These are phyloP conservation scores for Daptonema setosum DNA, from an alignment of 2,888 invertebrate species.

Conservation along the genomic window DNA sequence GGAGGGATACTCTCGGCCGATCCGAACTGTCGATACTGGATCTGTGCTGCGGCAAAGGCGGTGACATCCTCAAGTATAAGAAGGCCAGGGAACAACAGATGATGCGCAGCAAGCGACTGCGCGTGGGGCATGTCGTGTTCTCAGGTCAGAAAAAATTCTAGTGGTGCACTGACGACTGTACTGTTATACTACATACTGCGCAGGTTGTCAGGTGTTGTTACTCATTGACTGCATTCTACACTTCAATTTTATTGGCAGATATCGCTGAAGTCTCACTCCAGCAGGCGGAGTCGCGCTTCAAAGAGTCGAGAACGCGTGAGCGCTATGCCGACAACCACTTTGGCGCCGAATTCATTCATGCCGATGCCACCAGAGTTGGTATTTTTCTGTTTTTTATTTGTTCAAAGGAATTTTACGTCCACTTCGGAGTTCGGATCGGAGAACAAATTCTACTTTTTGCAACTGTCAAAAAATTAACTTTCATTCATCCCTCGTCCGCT, in stretches of 20 bases:
- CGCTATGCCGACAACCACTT: slow-evolving; percentile 34
- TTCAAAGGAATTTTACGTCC: not conserved
- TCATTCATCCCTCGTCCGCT: no score
- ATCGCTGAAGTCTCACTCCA: slow-evolving; percentile 76
- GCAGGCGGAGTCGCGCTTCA: slow-evolving; percentile 63
- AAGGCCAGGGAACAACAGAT: slow-evolving; percentile 14
- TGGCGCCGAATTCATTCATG: slow-evolving; percentile 66
- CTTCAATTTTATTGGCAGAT: slow-evolving; percentile 32
- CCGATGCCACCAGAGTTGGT: slow-evolving; percentile 60
- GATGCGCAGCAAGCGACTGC: slow-evolving; percentile 8
- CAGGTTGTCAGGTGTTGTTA: no score
- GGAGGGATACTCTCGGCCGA: slow-evolving; percentile 6
- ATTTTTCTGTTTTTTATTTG: not conserved
- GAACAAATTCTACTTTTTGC: no score
- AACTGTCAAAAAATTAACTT: no score
- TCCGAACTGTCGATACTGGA: slow-evolving; percentile 45
- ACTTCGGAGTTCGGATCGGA: no score
- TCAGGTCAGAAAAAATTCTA: not conserved
- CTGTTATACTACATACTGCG: no score
- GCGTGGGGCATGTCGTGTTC: not conserved
- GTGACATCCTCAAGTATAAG: slow-evolving; percentile 76
- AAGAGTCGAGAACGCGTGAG: slow-evolving; percentile 10
- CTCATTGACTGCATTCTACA: not conserved
- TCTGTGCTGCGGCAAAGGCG: slow-evolving; percentile 94
- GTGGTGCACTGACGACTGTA: no score